Percentiles rank a stretch among this genome's conserved stretches.
Conservation (phyloP, 2,113 vertebrate genomes). For the Trachemys scripta region DNA sequence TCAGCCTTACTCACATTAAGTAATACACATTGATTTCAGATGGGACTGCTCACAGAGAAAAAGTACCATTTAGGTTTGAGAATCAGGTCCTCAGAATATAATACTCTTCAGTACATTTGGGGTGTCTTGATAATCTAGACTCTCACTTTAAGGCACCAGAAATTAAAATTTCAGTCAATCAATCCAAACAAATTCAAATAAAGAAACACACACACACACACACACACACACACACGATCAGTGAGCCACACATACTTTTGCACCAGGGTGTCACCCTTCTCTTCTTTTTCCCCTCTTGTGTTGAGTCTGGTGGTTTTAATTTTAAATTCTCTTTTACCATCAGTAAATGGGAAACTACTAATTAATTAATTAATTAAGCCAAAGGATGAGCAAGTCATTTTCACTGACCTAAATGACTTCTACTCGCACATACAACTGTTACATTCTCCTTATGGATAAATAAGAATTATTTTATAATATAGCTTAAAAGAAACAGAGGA, state of each 20-base stretch:
- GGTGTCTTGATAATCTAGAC: background rate
- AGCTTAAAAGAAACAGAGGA: background rate
- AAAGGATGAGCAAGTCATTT: background rate
- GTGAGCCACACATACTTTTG: background rate
- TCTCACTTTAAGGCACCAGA: background rate
- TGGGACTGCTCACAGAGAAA: background rate
- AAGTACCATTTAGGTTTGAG: background rate
- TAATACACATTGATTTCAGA: background rate
- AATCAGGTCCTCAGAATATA: background rate
- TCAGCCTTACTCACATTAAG: background rate
- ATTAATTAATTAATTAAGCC: slow-evolving; percentile 16
- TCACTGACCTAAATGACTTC: slow-evolving; percentile 17
- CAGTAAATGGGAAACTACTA: background rate
- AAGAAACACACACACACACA: background rate
- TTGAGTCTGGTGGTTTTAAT: background rate
- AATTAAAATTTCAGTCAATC: background rate
- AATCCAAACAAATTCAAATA: background rate
- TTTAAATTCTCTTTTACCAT: background rate
- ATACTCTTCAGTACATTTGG: background rate
- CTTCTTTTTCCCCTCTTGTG: background rate
- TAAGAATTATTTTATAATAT: background rate
- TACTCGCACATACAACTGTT: background rate
- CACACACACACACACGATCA: background rate
- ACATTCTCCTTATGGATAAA: background rate
- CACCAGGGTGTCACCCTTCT: background rate